Percentiles rank a stretch among this genome's conserved stretches.
Conservation (phyloP, 2,797 vertebrate genomes). For the Siniperca scherzeri region DNA sequence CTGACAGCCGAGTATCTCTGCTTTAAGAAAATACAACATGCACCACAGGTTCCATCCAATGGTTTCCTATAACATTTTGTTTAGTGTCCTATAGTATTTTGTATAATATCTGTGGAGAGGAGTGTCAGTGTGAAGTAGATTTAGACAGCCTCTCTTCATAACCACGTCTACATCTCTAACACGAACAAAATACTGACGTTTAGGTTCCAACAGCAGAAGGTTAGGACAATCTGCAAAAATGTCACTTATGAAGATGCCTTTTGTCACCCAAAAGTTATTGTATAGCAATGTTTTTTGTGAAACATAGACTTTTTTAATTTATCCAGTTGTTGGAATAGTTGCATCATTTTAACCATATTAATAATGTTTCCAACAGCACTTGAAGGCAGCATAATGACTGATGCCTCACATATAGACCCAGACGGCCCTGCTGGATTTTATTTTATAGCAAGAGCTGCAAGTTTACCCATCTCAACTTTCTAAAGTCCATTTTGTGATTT, state of each 20-base stretch:
- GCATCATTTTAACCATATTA: not conserved
- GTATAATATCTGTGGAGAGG: not conserved
- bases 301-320: not conserved
- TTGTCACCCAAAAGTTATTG: not conserved
- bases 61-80: not conserved
- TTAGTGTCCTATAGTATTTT: not conserved
- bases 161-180: not conserved
- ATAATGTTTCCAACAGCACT: not conserved
- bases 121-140: not conserved
- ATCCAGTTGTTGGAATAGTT: not conserved
- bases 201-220: not conserved
- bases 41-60: not conserved
- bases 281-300: no score
- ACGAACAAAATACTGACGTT: not conserved
- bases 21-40: not conserved
- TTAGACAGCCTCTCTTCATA: not conserved
- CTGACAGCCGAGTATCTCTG: no score
- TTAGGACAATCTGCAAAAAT: not conserved
- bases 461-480: not conserved
- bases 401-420: not conserved
- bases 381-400: not conserved
- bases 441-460: not conserved
- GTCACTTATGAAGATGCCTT: not conserved
- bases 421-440: not conserved
- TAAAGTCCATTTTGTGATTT: no score